Evolutionary conservation across 2,113 vertebrate genomes (phyloP).

Genomic region (Sapayoa aenigma): DNA sequence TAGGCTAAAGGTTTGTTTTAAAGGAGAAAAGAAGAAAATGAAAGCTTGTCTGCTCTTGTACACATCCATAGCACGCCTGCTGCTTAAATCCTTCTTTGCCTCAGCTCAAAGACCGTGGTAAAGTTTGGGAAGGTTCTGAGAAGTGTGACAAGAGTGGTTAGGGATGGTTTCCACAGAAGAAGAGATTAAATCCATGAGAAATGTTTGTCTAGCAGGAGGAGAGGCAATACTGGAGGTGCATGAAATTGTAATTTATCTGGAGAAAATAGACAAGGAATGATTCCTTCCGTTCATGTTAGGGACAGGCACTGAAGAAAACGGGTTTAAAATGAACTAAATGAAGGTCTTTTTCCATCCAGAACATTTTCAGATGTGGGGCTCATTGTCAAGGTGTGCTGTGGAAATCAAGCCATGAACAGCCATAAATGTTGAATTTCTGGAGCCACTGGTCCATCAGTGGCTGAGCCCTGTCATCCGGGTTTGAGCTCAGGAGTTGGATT

Average conservation of each 20-base stretch:
- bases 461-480: not conserved
- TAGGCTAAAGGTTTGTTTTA: not conserved
- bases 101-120: not conserved
- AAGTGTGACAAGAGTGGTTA: not conserved
- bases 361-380: not conserved
- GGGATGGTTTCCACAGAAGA: not conserved
- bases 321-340: not conserved
- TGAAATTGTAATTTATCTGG: not conserved
- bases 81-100: not conserved
- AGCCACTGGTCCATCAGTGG: not conserved
- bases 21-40: not conserved
- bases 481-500: not conserved
- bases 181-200: not conserved
- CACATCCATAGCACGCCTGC: not conserved
- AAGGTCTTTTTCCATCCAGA: not conserved
- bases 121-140: not conserved
- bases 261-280: not conserved
- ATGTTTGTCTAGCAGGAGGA: not conserved
- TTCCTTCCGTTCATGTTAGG: not conserved
- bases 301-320: not conserved
- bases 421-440: not conserved
- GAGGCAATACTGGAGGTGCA: not conserved
- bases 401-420: not conserved
- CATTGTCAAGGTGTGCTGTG: not conserved
- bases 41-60: not conserved